A percentile compares a stretch with the other conserved stretches of the same genome.
Conservation (phyloP, 2,888 invertebrate species). For the Zootermopsis nevadensis region DNA sequence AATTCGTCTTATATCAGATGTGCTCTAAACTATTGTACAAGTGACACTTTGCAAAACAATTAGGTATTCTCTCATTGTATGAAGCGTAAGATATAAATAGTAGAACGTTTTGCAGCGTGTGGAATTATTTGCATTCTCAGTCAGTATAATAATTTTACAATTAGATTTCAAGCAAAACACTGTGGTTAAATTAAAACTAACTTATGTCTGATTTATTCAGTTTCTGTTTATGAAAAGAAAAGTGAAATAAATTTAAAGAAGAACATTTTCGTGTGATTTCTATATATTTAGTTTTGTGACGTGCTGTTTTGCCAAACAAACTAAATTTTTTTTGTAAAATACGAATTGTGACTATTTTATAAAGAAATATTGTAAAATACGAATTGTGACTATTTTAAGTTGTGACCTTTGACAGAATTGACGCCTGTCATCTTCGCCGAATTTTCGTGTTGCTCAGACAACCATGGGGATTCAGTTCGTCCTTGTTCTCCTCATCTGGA, state of each 20-base stretch:
- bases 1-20: too few relatives aligned
- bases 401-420: neutral
- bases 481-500: neutral
- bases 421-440: neutral
- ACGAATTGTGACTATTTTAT: neutral
- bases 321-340: neutral
- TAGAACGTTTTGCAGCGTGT: too few relatives aligned
- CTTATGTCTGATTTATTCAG: neutral
- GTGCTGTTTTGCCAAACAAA: neutral
- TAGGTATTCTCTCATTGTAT: too few relatives aligned
- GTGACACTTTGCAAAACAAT: too few relatives aligned
- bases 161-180: too few relatives aligned
- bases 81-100: too few relatives aligned
- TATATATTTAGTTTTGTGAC: neutral
- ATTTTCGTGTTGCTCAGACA: neutral
- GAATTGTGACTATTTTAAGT: neutral
- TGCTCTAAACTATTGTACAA: too few relatives aligned
- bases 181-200: too few relatives aligned
- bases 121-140: too few relatives aligned
- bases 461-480: neutral
- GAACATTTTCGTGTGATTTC: neutral
- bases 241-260: neutral
- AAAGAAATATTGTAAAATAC: neutral
- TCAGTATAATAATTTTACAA: too few relatives aligned
- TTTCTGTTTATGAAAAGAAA: neutral